A percentile compares a stretch with the other conserved stretches of the same genome.
Evolutionary conservation across 1,140 invertebrate genomes (phyloP).

Genomic region (Argopecten irradians): DNA sequence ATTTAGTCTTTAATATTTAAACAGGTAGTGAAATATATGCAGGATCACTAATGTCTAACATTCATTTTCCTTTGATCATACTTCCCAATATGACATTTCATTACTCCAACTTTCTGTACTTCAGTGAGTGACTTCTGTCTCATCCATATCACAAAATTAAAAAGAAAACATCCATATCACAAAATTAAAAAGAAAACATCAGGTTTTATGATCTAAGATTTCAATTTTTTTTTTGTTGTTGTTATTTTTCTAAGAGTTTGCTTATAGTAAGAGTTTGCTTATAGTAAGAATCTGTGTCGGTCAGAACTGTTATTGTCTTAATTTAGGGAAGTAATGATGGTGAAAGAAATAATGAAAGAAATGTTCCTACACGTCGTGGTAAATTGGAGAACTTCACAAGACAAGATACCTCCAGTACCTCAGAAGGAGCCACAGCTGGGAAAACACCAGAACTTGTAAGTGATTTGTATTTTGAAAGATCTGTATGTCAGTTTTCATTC

Average conservation of each 20-base stretch:
- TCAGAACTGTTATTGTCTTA: neutral
- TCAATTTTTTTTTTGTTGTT: no score
- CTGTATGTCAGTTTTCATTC: no score
- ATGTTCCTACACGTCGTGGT: slow-evolving; percentile 56
- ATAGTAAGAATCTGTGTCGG: no score
- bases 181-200: no score
- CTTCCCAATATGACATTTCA: neutral
- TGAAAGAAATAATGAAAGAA: slow-evolving; percentile 71
- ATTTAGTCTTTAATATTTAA: no score
- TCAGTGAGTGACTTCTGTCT: neutral
- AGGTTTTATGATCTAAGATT: no score
- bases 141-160: neutral
- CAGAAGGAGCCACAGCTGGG: slow-evolving; percentile 27
- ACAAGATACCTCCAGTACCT: slow-evolving; percentile 51
- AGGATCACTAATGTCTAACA: neutral
- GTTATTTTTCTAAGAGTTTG: no score
- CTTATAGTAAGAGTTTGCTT: no score
- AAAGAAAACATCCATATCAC: no score
- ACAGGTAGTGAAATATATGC: neutral
- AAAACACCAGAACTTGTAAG: neutral
- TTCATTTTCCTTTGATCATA: neutral
- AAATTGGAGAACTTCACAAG: slow-evolving; percentile 59
- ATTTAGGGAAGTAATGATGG: slow-evolving; percentile 70
- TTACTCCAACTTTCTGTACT: neutral
- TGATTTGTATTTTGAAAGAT: neutral